These are phyloP conservation scores for Drosophila limbata DNA, from an alignment of 2,888 invertebrate species.

Conservation along the genomic window DNA sequence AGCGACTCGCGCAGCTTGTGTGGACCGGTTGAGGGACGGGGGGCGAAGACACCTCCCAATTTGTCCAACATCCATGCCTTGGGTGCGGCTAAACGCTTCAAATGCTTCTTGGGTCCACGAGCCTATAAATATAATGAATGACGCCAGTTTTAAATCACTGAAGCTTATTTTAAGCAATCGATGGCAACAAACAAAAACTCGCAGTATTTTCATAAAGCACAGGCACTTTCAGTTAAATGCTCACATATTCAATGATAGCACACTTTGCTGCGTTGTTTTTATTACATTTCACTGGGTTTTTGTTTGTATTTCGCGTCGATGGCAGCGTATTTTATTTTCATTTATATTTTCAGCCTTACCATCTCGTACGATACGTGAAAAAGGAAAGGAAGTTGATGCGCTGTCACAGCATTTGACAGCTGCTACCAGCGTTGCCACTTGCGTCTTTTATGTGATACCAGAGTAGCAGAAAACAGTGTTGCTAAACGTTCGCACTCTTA, in stretches of 20 bases:
- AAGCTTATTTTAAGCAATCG: background rate
- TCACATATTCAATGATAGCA: constrained; percentile 36
- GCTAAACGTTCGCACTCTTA: background rate
- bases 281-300: constrained; percentile 37
- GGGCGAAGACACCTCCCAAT: constrained; percentile 98
- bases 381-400: constrained; percentile 82
- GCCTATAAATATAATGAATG: constrained; percentile 87
- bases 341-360: constrained; percentile 82
- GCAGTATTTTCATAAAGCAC: constrained; percentile 17
- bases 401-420: constrained; percentile 69
- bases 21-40: constrained; percentile 98
- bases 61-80: constrained; percentile 99
- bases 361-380: constrained; percentile 85
- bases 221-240: constrained; percentile 45
- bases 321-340: constrained; percentile 70
- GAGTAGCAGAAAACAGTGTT: background rate
- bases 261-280: constrained; percentile 25
- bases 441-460: constrained; percentile 24
- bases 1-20: constrained; percentile 99
- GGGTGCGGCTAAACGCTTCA: constrained; percentile 99
- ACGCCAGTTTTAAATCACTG: constrained; percentile 19
- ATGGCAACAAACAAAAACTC: constrained; percentile 50
- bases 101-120: constrained; percentile 99
- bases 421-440: constrained; percentile 43
- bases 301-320: constrained; percentile 64